Evolutionary conservation across 2,797 vertebrate species (phyloP), one percentile per base, ranked within the genome.

Genomic region (Enteromius argenteus): DNA sequence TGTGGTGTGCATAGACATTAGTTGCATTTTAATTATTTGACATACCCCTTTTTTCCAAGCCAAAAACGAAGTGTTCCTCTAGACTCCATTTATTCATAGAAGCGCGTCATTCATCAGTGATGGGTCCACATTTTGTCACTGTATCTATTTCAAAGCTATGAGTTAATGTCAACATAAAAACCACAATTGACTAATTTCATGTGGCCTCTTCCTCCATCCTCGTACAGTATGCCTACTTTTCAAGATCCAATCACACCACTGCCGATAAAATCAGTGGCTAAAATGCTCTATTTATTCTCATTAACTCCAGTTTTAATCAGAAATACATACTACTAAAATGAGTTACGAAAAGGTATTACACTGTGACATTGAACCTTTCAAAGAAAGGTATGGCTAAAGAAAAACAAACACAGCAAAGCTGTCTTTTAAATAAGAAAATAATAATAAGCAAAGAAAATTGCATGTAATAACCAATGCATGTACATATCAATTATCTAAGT

Each of bases 1-100:
- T 62, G 76, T 51, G 74, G 39, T 81, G 53, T 81, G 84, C 76
- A 60, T 85, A 83, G 79, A 81, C 67, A 74, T 83, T 80, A 86
- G 77, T 71, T 85, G 86, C 73, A 85, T 85, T 89, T 81, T 83
- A 84, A 85, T 86, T 56, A 83, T 82, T 75, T 60, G 75, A 86
- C 85, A 86, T 51, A 30, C 68, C 39, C 30, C 49, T 77, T 81
- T 84, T 77, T 78, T 44, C 51, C 17, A 68, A 44, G 5, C 49
- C 15, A 69, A 46, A 79, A 68, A 60, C 23, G 53, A 35, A 75
- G 23, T 83, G 71, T 58, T 83, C 21, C 23, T 69, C 35, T 27
- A 46, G 51, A 69, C 4, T 14, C n/a, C 37, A 21, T 79, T 78
- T 71, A 44, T 62, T 46, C 27, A 56, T 37, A 66, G 14, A 23